phyloP scores from a whole-genome alignment of 2,888 invertebrate genomes.

The Horisme vitalbata region DNA sequence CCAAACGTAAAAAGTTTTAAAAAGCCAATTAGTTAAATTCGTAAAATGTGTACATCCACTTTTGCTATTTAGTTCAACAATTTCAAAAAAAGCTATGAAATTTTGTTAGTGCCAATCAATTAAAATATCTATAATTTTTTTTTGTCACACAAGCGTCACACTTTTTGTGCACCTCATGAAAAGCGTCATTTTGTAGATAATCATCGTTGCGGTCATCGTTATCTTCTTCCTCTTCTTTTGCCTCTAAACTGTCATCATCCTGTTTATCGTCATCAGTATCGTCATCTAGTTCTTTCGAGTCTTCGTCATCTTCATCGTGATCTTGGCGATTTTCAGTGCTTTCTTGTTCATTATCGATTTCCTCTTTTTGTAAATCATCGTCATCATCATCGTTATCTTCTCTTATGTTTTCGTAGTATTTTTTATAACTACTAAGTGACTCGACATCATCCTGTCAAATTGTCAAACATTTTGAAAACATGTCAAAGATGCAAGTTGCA shows the following conservation, averaged over 20 bases:
- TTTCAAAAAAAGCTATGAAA: conserved; percentile 43
- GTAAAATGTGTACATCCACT: conserved; percentile 5
- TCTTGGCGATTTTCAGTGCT: conserved; percentile 45
- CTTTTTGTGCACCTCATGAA: conserved; percentile 52
- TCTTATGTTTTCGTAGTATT: conserved; percentile 37
- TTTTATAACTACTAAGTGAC: conserved; percentile 37
- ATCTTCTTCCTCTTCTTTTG: conserved; percentile 42
- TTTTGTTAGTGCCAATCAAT: conserved; percentile 65
- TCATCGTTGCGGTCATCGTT: conserved; percentile 35
- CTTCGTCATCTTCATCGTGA: conserved; percentile 20
- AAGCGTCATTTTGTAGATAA: conserved; percentile 32
- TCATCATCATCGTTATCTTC: conserved; percentile 41
- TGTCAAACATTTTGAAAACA: conserved; percentile 3
- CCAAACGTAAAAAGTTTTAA: not conserved
- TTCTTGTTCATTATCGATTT: conserved; percentile 45
- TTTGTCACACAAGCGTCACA: conserved; percentile 44
- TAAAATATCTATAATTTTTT: conserved; percentile 33
- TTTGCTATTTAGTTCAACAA: conserved; percentile 1
- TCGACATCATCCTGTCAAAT: conserved; percentile 42
- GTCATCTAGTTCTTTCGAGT: conserved; percentile 29
- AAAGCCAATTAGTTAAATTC: not conserved
- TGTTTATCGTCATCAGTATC: conserved; percentile 36
- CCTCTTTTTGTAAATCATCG: conserved; percentile 42
- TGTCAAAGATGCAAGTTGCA: no score
- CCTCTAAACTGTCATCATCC: conserved; percentile 27